phyloP scores from a whole-genome alignment of 2,113 vertebrate species.

The Cyanoderma ruficeps region DNA sequence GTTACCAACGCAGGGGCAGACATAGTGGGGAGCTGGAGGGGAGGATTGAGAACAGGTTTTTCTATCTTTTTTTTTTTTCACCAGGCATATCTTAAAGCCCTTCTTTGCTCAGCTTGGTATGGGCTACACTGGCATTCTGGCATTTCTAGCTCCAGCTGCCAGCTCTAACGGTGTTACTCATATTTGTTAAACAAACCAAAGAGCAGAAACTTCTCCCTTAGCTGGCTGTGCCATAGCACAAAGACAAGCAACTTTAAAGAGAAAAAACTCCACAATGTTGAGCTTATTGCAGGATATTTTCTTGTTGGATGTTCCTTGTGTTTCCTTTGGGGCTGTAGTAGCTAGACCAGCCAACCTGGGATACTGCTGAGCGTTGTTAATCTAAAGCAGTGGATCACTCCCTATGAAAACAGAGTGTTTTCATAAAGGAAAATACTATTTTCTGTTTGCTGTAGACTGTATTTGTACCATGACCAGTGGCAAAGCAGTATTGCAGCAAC shows the following conservation, averaged over 20 bases:
- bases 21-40: background rate
- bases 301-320: background rate
- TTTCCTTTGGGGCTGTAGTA: background rate
- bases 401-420: background rate
- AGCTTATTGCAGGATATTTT: background rate
- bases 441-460: background rate
- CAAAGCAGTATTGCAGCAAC: background rate
- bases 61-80: background rate
- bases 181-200: background rate
- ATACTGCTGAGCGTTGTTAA: background rate
- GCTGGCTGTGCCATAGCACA: background rate
- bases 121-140: background rate
- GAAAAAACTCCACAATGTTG: accelerated
- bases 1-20: background rate
- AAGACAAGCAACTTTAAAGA: background rate
- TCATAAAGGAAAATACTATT: background rate
- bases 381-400: background rate
- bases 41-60: background rate
- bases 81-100: background rate
- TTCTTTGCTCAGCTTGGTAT: background rate
- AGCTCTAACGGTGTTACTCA: background rate
- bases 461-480: background rate
- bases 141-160: background rate
- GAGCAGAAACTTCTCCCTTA: background rate
- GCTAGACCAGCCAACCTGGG: background rate